Percentiles rank a stretch among this genome's conserved stretches.
These are phyloP conservation scores for Dallia pectoralis DNA, from an alignment of 2,797 vertebrate genomes.

Conservation along the genomic window DNA sequence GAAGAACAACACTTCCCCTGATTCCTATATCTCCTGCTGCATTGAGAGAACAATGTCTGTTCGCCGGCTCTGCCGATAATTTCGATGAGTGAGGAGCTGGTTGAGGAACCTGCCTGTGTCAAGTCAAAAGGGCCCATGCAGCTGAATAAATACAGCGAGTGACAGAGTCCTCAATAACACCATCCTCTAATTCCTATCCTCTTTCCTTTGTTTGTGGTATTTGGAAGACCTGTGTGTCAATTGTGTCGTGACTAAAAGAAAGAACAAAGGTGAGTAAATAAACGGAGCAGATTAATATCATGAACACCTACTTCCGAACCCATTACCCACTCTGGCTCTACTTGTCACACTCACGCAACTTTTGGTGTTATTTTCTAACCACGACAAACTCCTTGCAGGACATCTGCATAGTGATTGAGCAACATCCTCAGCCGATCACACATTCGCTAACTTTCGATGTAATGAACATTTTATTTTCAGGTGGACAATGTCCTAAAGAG, in stretches of 20 bases:
- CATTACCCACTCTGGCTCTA: neutral
- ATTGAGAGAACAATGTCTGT: slow-evolving; percentile 8
- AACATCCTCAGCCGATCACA: neutral
- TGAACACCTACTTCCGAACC: neutral
- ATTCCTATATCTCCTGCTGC: neutral
- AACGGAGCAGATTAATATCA: slow-evolving; percentile 1
- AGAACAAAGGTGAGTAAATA: slow-evolving; percentile 12
- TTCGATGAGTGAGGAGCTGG: slow-evolving; percentile 19
- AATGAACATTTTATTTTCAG: slow-evolving; percentile 6
- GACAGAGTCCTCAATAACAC: slow-evolving; percentile 18
- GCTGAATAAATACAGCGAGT: slow-evolving; percentile 31
- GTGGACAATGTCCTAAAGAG: neutral
- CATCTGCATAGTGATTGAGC: slow-evolving; percentile 13
- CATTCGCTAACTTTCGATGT: slow-evolving; percentile 1
- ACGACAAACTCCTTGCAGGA: slow-evolving; percentile 17
- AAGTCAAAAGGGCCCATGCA: slow-evolving; percentile 11
- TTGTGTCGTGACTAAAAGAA: slow-evolving; percentile 10
- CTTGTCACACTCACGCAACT: neutral
- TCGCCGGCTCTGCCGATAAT: slow-evolving; percentile 2
- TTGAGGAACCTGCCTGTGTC: slow-evolving; percentile 12
- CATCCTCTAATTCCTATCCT: neutral
- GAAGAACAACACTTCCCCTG: slow-evolving; percentile 3
- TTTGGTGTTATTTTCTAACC: neutral
- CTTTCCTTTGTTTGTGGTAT: slow-evolving; percentile 15
- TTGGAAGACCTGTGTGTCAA: slow-evolving; percentile 21